Base-by-base conservation (phyloP, 2,888 invertebrate species). In the Noctua comes region DNA sequence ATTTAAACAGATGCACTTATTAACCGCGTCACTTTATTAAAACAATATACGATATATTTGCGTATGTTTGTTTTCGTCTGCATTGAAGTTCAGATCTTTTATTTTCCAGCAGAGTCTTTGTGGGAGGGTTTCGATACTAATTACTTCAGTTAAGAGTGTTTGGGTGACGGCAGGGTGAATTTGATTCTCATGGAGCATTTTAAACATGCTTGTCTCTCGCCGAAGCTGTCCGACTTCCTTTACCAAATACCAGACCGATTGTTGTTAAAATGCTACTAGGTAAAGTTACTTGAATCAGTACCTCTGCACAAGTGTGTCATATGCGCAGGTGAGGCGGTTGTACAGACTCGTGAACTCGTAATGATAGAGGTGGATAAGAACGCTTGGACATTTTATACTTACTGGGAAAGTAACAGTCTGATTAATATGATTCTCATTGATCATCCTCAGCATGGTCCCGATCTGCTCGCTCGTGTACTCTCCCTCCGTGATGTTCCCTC, bases 341-440 rank as follows among this genome's bases (percentile, higher is more conserved):
- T 31, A 18, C 27, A 21, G 21, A 21, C 31, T 31, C 8, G 18
- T 31, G 31, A 31, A 62, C 10, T 18, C 31, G 10, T 18, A 31
- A 31, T 1, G 16, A 27, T 1, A 27, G 6, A 65, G 40, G 65
- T 66, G 40, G 31, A 36, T 10, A 21, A 21, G 4, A 31, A 10
- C 10, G 10, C 64, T 64, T 36, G 1, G 5, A 64, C 21, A 36
- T 64, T 36, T 64, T 11, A 66, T 74, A 88, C 95, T 95, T 76
- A 96, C 98, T 0, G 99, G 98, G 90, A 99, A 99, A 0, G 99
- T 99, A 73, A 99, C 97, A 62, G 97, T 96, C 91, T 98, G 98
- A n/a, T 97, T 96, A 7, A 98, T 94, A 24, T 96, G 95, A 77
- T 97, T 95, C 57, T 96, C 95, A 74, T 94, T 96, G 36, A 98